Evolutionary conservation across 2,113 vertebrate genomes (phyloP), one percentile per base, ranked within the genome.

Genomic region (Neotoma lepida): DNA sequence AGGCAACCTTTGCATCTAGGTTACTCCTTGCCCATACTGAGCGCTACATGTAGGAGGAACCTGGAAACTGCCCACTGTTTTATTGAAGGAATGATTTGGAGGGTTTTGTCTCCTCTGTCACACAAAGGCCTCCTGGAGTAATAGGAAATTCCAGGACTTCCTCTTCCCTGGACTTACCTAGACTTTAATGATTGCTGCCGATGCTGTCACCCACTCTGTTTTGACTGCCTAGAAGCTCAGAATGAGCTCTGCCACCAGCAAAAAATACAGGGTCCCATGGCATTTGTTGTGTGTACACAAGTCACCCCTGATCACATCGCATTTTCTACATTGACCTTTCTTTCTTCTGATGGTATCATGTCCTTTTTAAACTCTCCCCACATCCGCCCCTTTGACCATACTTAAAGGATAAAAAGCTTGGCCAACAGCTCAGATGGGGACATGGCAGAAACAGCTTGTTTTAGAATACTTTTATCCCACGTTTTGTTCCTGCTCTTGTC

Each of bases 281-380:
- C 26, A 1, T 0, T 1, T 0, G 0, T 1, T 26, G 1, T 5
- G 0, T 8, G 0, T 1, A 12, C 58, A 18, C 10, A 18, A 4
- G 4, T 14, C 64, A 8, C 41, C 63, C 46, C n/a, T 18, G 24
- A 41, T 6, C 22, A 2, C 26, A 10, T 24, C 1, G 1, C 26
- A 4, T 2, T 35, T 78, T 41, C 85, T 41, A 2, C 24, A 26
- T 7, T 24, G 15, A 56, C 13, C 74, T 54, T 61, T 70, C 77
- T 51, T 82, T 41, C 4, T 44, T 2, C 8, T 20, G 15, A 49
- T 17, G 35, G 14, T 20, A 7, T 64, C 14, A 3, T 51, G 3
- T 73, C 41, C 81, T 81, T 74, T 41, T 22, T 13, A 49, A 49
- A 46, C 28, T 20, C 26, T 61, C 84, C 17, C 56, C 30, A 39